These are phyloP conservation scores for Drosophila nikananu DNA, from an alignment of 1,140 invertebrate genomes.

Conservation along the genomic window DNA sequence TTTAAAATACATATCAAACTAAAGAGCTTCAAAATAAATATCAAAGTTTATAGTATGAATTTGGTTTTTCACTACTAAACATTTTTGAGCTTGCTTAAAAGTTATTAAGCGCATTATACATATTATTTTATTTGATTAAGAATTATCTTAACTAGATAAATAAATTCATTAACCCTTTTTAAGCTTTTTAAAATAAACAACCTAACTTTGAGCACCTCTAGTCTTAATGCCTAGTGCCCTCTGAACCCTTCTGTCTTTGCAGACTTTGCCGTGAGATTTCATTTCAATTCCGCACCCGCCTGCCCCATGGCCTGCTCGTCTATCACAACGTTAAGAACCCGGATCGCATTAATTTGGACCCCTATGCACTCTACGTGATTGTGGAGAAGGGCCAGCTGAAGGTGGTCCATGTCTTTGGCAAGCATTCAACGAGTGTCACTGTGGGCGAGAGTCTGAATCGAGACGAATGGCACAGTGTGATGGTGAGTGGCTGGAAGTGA, in stretches of 20 bases:
- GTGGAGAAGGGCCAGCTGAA: slow-evolving; percentile 95
- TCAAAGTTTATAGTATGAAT: too few relatives aligned
- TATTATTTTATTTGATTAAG: background rate
- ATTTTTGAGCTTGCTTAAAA: background rate
- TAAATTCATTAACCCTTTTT: background rate
- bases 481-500: slow-evolving; percentile 86
- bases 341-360: slow-evolving; percentile 89
- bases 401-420: slow-evolving; percentile 95
- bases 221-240: slow-evolving; percentile 22
- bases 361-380: slow-evolving; percentile 95
- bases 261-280: slow-evolving; percentile 94
- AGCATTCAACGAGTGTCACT: slow-evolving; percentile 93
- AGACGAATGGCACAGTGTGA: slow-evolving; percentile 95
- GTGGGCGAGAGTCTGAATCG: slow-evolving; percentile 95
- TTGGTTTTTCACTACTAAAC: background rate
- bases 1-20: background rate
- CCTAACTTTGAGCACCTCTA: slow-evolving; percentile 1
- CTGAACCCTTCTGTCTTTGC: slow-evolving; percentile 37
- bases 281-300: slow-evolving; percentile 93
- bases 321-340: slow-evolving; percentile 96
- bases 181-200: background rate
- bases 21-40: background rate
- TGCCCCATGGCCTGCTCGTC: slow-evolving; percentile 94
- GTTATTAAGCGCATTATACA: too few relatives aligned
- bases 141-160: too few relatives aligned